Conservation (phyloP, 1,140 invertebrate species). For the Andricus grossulariae region DNA sequence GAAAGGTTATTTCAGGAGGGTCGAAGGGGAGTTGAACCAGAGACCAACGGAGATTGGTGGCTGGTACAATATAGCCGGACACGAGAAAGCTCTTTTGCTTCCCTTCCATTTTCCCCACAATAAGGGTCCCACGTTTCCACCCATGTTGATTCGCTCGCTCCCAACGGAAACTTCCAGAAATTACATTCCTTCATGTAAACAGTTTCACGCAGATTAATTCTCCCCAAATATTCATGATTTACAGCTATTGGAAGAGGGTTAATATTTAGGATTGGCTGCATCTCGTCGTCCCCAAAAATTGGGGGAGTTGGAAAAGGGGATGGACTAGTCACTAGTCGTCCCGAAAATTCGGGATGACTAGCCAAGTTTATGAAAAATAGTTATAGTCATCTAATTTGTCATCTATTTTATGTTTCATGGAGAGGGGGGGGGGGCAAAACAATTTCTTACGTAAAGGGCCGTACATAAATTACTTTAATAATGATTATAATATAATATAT, state of each 20-base stretch:
- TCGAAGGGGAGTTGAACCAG: background rate
- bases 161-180: conserved; percentile 33
- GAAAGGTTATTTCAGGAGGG: conserved; percentile 27
- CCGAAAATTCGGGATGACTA: no score
- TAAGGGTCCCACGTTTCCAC: conserved; percentile 40
- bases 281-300: no score
- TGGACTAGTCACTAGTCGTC: no score
- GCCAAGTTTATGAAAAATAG: no score
- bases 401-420: no score
- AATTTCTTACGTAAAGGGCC: no score
- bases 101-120: conserved; percentile 50
- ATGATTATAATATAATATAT: no score
- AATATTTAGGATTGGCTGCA: background rate
- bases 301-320: no score
- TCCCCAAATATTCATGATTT: background rate
- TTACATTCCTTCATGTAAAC: conserved; percentile 19
- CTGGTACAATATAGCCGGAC: conserved; percentile 59
- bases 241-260: background rate
- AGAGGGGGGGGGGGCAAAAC: no score
- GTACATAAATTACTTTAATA: no score
- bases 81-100: conserved; percentile 70
- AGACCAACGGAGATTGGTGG: conserved; percentile 59
- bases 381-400: no score
- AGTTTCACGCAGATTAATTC: conserved; percentile 24
- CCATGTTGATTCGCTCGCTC: conserved; percentile 33